Conservation (phyloP, 2,888 invertebrate species). For the Drosophila multiciliata region DNA sequence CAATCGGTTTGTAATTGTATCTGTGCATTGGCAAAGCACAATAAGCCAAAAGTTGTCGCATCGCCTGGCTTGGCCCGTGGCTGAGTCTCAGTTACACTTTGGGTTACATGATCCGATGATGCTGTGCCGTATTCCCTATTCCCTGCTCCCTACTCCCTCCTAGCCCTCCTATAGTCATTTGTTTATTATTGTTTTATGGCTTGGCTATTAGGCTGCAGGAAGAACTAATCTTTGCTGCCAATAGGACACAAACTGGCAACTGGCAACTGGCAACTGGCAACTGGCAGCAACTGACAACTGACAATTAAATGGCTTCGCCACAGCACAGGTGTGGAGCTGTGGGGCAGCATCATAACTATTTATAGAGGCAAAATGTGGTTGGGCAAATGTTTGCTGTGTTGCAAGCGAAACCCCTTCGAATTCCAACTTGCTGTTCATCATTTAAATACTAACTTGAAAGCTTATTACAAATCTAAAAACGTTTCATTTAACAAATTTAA, state of each 20-base stretch:
- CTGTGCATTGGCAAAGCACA: conserved; percentile 72
- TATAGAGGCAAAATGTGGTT: conserved; percentile 50
- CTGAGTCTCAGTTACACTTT: conserved; percentile 66
- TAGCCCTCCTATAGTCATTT: conserved; percentile 9
- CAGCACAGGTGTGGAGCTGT: conserved; percentile 46
- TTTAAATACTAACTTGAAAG: neutral
- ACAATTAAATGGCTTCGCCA: conserved; percentile 59
- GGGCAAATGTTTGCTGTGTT: conserved; percentile 12
- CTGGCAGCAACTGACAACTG: neutral
- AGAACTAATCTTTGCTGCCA: conserved; percentile 48
- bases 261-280: neutral
- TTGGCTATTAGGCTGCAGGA: conserved; percentile 68
- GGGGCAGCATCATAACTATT: conserved; percentile 34
- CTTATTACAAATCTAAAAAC: neutral
- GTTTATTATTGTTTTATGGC: conserved; percentile 64
- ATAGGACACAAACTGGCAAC: neutral
- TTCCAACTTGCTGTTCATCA: neutral
- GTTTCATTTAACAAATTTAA: neutral
- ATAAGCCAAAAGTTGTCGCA: conserved; percentile 70
- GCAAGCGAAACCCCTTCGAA: conserved; percentile 10
- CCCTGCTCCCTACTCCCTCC: no score
- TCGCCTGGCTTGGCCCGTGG: conserved; percentile 35
- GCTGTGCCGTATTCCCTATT: neutral
- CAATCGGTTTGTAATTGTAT: conserved; percentile 76
- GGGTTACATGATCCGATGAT: conserved; percentile 61